Evolutionary conservation across 2,113 vertebrate species (phyloP).

Genomic region (Hiodon tergisus): DNA sequence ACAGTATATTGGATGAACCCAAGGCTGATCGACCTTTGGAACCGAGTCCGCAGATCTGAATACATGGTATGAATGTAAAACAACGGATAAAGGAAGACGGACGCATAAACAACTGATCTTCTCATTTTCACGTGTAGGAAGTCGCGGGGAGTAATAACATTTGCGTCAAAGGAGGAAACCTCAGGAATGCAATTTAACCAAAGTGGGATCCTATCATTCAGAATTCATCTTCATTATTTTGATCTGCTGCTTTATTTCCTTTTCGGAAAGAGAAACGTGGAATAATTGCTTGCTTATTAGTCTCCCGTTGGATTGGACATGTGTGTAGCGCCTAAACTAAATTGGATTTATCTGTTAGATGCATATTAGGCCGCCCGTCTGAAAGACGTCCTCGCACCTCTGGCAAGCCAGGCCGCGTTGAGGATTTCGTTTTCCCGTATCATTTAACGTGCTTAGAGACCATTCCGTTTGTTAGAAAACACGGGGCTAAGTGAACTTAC

Average conservation of each 20-base stretch:
- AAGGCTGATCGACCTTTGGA: conserved; percentile 2
- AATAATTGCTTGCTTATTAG: conserved; percentile 64
- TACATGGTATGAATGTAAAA: conserved; percentile 19
- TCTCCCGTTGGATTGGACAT: conserved; percentile 51
- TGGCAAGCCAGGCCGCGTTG: not conserved
- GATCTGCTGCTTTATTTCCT: conserved; percentile 20
- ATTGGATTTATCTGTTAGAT: conserved; percentile 60
- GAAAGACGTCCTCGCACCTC: conserved; percentile 24
- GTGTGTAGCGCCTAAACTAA: conserved; percentile 49
- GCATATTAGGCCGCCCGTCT: conserved; percentile 46
- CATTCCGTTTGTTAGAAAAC: not conserved
- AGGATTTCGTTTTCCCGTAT: not conserved
- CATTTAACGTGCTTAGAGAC: not conserved
- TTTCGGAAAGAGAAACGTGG: conserved; percentile 43
- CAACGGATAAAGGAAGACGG: conserved; percentile 1
- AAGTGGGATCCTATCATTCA: conserved; percentile 38
- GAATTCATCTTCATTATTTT: conserved; percentile 47
- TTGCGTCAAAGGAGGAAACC: conserved; percentile 5
- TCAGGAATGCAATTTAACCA: conserved; percentile 15
- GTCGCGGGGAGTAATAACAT: not conserved
- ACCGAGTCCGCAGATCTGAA: not conserved
- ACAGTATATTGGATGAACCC: conserved; percentile 7
- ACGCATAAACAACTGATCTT: conserved; percentile 14
- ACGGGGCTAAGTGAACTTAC: conserved; percentile 13
- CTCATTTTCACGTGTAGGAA: conserved; percentile 13